phyloP scores from a whole-genome alignment of 2,113 vertebrate genomes.

The Hyaena hyaena region DNA sequence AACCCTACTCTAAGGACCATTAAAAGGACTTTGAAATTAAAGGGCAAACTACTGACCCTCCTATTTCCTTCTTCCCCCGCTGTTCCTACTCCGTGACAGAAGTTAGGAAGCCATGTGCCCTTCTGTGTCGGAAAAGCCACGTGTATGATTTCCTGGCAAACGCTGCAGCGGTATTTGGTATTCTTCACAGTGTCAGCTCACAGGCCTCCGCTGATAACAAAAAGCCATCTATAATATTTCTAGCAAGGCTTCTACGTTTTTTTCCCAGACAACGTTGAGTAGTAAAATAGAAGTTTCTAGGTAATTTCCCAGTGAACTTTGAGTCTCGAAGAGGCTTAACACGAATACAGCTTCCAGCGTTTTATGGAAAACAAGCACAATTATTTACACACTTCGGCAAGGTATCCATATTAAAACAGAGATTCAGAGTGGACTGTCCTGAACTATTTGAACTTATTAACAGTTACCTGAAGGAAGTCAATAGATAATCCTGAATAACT shows the following conservation, averaged over 20 bases:
- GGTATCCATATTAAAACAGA: neutral
- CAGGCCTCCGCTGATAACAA: neutral
- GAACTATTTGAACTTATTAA: neutral
- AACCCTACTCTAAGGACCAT: neutral
- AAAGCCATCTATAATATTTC: neutral
- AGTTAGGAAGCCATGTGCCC: neutral
- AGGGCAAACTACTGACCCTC: neutral
- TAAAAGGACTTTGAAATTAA: slow-evolving; percentile 23
- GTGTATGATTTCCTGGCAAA: neutral
- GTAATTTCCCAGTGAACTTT: slow-evolving; percentile 13
- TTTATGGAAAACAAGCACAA: neutral
- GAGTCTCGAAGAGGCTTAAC: neutral
- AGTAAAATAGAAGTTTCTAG: neutral
- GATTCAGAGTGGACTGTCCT: neutral
- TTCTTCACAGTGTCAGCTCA: neutral
- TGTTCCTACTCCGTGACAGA: neutral
- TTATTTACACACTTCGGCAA: neutral
- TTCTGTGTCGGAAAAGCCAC: neutral
- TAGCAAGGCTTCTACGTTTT: neutral
- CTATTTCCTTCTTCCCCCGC: neutral
- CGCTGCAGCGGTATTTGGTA: neutral
- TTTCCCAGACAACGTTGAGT: neutral
- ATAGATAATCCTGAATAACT: neutral
- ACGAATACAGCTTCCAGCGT: neutral
- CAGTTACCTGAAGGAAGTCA: neutral